Conservation (phyloP, 2,113 vertebrate species). For the Arvicanthis niloticus region DNA sequence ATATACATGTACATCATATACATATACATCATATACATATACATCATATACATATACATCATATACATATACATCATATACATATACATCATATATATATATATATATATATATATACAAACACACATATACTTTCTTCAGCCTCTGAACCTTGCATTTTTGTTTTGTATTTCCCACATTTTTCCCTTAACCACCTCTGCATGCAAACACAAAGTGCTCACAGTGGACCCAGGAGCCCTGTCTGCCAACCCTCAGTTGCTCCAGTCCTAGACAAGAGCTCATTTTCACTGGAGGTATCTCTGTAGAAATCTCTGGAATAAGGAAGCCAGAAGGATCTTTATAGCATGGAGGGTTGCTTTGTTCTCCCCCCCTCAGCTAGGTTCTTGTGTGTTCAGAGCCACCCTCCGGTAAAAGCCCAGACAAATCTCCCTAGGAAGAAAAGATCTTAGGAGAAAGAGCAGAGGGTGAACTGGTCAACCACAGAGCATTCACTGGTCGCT, state of each 20-base stretch:
- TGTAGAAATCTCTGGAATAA: background rate
- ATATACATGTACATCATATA: background rate
- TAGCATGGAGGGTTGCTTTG: background rate
- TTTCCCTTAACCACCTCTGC: background rate
- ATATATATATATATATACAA: too few relatives aligned
- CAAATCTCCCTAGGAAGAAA: background rate
- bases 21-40: background rate
- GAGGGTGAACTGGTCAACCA: accelerated
- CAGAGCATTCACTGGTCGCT: background rate
- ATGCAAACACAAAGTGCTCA: background rate
- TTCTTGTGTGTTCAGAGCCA: background rate
- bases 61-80: too few relatives aligned
- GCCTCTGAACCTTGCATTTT: background rate
- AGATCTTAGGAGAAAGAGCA: background rate
- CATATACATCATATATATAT: too few relatives aligned
- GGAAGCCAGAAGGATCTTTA: background rate
- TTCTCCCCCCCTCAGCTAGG: background rate
- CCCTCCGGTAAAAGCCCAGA: background rate
- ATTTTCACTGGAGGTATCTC: background rate
- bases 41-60: too few relatives aligned
- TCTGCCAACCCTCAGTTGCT: background rate
- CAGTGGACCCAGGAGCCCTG: background rate
- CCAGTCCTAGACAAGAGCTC: background rate
- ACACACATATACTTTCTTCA: background rate
- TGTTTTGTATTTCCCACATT: background rate